phyloP scores from a whole-genome alignment of 2,888 invertebrate species.

The Epinotia brunnichana region DNA sequence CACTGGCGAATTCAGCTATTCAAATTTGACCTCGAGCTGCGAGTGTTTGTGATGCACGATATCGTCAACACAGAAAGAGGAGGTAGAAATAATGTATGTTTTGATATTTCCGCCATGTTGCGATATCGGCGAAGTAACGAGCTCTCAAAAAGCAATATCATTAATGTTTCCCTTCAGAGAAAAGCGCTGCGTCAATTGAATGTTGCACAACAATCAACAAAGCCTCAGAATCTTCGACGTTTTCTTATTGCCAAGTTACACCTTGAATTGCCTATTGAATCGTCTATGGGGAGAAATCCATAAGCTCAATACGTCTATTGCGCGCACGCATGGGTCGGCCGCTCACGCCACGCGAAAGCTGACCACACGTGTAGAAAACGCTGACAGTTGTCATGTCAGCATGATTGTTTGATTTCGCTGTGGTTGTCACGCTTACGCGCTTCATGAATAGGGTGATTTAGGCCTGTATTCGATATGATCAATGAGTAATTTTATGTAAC shows the following conservation, averaged over 20 bases:
- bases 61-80: no score
- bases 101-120: no score
- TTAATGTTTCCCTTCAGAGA: no score
- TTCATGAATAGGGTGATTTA: not conserved
- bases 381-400: conserved; percentile 28
- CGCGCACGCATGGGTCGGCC: not conserved
- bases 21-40: no score
- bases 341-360: conserved; percentile 20
- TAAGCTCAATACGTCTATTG: conserved; percentile 33
- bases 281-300: conserved; percentile 36
- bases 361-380: conserved; percentile 21
- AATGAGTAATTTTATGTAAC: not conserved
- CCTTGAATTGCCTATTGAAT: not conserved
- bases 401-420: conserved; percentile 14
- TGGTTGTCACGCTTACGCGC: conserved; percentile 1
- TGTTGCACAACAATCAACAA: no score
- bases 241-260: conserved; percentile 1
- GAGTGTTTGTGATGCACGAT: no score
- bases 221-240: not conserved
- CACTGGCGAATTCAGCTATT: no score
- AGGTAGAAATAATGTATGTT: no score
- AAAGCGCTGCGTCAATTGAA: no score
- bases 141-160: no score
- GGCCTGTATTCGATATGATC: not conserved
- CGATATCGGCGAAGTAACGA: no score